A percentile compares a stretch with the other conserved stretches of the same genome.
phyloP scores from a whole-genome alignment of 2,113 vertebrate species.

The Corythornis cristatus region DNA sequence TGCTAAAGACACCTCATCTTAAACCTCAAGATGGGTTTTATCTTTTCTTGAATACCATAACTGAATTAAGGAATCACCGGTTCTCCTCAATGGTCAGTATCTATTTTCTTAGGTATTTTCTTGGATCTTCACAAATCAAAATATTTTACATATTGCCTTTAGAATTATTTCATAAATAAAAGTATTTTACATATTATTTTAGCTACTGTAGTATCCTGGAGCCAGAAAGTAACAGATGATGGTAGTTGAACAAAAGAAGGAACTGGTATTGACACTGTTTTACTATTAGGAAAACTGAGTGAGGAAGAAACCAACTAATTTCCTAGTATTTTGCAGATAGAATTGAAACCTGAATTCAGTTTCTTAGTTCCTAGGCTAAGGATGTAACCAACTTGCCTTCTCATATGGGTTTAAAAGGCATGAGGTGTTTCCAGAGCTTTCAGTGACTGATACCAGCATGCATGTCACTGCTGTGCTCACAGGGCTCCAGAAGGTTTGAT shows the following conservation, averaged over 20 bases:
- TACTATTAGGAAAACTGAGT: background rate
- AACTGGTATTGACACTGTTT: background rate
- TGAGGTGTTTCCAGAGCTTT: background rate
- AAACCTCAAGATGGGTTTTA: background rate
- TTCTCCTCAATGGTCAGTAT: background rate
- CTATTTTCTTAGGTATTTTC: background rate
- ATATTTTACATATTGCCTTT: background rate
- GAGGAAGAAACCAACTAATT: background rate
- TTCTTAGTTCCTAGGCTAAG: background rate
- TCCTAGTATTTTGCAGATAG: background rate
- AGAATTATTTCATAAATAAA: background rate
- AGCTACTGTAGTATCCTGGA: background rate
- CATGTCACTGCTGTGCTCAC: rapidly evolving
- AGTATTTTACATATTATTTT: background rate
- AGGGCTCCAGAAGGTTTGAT: background rate
- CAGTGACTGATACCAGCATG: background rate
- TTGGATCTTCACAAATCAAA: background rate
- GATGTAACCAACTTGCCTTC: background rate
- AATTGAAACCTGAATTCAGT: background rate
- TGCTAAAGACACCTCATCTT: background rate
- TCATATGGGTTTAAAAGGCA: background rate
- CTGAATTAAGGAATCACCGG: background rate
- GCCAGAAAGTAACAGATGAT: background rate
- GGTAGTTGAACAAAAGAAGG: background rate
- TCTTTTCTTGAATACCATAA: background rate